These are phyloP conservation scores for Eupithecia centaureata DNA, from an alignment of 2,888 invertebrate genomes.

Conservation along the genomic window DNA sequence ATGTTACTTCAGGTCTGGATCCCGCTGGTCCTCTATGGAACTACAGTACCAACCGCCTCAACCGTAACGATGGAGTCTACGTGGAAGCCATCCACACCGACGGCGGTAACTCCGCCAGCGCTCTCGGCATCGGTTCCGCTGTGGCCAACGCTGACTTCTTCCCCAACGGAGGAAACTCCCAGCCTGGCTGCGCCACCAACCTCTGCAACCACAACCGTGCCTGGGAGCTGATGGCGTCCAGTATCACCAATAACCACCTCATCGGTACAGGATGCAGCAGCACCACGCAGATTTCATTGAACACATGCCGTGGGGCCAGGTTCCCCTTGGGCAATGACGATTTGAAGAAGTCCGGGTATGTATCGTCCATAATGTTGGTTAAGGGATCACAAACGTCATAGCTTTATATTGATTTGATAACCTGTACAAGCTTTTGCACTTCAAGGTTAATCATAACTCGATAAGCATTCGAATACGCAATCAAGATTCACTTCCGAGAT, in stretches of 20 bases:
- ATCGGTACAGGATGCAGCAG: constrained; percentile 52
- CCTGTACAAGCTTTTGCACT: too few relatives aligned
- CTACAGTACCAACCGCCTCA: constrained; percentile 48
- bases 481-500: too few relatives aligned
- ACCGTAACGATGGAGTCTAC: constrained; percentile 61
- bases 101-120: constrained; percentile 66
- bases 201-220: constrained; percentile 64
- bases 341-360: constrained; percentile 61
- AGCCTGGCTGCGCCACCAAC: constrained; percentile 59
- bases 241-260: constrained; percentile 58
- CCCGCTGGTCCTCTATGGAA: constrained; percentile 63
- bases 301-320: constrained; percentile 56
- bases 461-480: too few relatives aligned
- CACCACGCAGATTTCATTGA: constrained; percentile 49
- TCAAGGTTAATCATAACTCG: too few relatives aligned
- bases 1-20: constrained; percentile 53
- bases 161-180: constrained; percentile 79
- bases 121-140: constrained; percentile 70
- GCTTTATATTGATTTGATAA: too few relatives aligned
- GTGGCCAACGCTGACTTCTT: constrained; percentile 83
- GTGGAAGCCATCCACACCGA: constrained; percentile 72
- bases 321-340: constrained; percentile 60
- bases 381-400: too few relatives aligned
- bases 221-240: constrained; percentile 60
- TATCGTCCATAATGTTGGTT: too few relatives aligned